phyloP scores from a whole-genome alignment of 2,888 invertebrate species.

The Mechanitis mazaeus region DNA sequence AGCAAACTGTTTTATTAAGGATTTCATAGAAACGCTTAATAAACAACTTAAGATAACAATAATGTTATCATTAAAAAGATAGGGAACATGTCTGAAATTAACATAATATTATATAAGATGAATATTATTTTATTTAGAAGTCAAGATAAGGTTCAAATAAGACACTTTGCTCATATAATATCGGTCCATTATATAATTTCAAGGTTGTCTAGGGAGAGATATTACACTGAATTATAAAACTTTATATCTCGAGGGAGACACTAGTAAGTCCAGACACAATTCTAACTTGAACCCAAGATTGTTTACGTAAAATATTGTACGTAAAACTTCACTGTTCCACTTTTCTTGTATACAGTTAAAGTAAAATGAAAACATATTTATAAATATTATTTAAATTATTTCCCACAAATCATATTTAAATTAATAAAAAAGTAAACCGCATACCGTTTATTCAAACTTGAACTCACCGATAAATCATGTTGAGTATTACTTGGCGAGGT shows the following conservation, averaged over 20 bases:
- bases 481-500: constrained; percentile 55
- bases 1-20: too few relatives aligned
- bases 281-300: constrained; percentile 1
- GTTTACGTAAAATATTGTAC: neutral
- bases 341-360: too few relatives aligned
- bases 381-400: neutral
- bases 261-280: constrained; percentile 1
- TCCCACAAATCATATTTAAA: neutral
- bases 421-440: neutral
- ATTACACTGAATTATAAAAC: constrained; percentile 3
- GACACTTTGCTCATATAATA: neutral
- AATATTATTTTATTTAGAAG: too few relatives aligned
- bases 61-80: too few relatives aligned
- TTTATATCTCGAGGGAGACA: constrained; percentile 2
- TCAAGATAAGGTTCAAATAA: neutral
- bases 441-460: constrained; percentile 7
- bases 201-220: neutral
- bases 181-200: neutral
- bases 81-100: too few relatives aligned
- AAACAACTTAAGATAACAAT: too few relatives aligned
- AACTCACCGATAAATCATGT: constrained; percentile 60
- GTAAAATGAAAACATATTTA: too few relatives aligned
- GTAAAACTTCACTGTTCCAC: neutral
- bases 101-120: too few relatives aligned
- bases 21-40: too few relatives aligned